These are phyloP conservation scores for Mya arenaria DNA, from an alignment of 1,140 invertebrate species.

Conservation along the genomic window DNA sequence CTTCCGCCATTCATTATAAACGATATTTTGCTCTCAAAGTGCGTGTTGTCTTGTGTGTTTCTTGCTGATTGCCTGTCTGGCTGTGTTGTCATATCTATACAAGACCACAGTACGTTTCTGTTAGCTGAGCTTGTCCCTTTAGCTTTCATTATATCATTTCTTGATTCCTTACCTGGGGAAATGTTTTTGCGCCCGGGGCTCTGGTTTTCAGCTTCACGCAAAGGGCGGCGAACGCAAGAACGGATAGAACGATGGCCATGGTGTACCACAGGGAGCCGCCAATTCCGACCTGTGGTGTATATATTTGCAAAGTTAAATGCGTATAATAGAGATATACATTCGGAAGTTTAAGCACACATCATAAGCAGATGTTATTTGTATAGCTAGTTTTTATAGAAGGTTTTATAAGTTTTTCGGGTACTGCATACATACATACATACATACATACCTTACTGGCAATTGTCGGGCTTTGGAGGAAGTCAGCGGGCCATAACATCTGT, in stretches of 20 bases:
- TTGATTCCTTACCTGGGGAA: conserved; percentile 41
- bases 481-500: conserved; percentile 44
- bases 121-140: too few relatives aligned
- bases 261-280: conserved; percentile 36
- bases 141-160: too few relatives aligned
- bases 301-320: neutral
- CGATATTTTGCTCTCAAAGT: too few relatives aligned
- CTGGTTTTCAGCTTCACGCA: conserved; percentile 45
- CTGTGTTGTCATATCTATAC: too few relatives aligned
- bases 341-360: too few relatives aligned
- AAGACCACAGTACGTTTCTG: too few relatives aligned
- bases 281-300: conserved; percentile 25
- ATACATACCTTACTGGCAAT: conserved; percentile 40
- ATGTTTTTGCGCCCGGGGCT: conserved; percentile 49
- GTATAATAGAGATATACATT: neutral
- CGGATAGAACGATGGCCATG: conserved; percentile 7
- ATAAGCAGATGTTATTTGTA: neutral
- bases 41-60: too few relatives aligned
- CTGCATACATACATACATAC: too few relatives aligned
- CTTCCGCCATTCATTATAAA: too few relatives aligned
- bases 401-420: too few relatives aligned
- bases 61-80: too few relatives aligned
- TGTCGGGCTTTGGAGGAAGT: conserved; percentile 39
- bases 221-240: conserved; percentile 33
- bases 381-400: neutral